A percentile compares a stretch with the other conserved stretches of the same genome.
Conservation (phyloP, 2,888 invertebrate genomes). For the Thalpophila matura region DNA sequence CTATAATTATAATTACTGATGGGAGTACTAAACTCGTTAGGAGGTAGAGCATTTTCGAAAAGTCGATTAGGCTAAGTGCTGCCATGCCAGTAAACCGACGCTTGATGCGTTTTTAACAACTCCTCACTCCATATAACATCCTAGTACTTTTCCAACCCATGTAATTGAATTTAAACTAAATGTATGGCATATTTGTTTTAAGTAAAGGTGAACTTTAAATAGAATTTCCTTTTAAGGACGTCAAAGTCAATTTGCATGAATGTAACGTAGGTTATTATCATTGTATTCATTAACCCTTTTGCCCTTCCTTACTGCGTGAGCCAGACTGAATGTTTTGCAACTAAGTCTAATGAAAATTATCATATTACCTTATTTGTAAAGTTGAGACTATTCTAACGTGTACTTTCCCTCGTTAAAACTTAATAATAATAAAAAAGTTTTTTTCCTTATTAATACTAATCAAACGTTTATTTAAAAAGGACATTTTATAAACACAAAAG, state of each 20-base stretch:
- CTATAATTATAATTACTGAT: constrained; percentile 52
- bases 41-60: constrained; percentile 62
- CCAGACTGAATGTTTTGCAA: constrained; percentile 55
- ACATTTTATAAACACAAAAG: constrained; percentile 46
- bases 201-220: constrained; percentile 41
- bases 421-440: constrained; percentile 22
- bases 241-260: constrained; percentile 57
- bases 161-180: constrained; percentile 54
- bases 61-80: constrained; percentile 69
- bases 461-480: constrained; percentile 46
- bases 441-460: constrained; percentile 40
- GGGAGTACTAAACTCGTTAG: constrained; percentile 69
- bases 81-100: constrained; percentile 51
- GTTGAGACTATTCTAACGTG: constrained; percentile 20
- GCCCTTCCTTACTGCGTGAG: constrained; percentile 56
- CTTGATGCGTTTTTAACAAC: constrained; percentile 81
- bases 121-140: constrained; percentile 67
- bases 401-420: constrained; percentile 26
- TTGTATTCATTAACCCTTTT: constrained; percentile 65
- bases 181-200: constrained; percentile 45
- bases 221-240: constrained; percentile 47
- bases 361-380: constrained; percentile 57
- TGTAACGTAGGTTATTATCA: constrained; percentile 45
- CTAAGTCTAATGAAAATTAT: constrained; percentile 59
- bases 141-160: constrained; percentile 64